Conservation (phyloP, 2,888 invertebrate species). For the Seira sanloemensis region DNA sequence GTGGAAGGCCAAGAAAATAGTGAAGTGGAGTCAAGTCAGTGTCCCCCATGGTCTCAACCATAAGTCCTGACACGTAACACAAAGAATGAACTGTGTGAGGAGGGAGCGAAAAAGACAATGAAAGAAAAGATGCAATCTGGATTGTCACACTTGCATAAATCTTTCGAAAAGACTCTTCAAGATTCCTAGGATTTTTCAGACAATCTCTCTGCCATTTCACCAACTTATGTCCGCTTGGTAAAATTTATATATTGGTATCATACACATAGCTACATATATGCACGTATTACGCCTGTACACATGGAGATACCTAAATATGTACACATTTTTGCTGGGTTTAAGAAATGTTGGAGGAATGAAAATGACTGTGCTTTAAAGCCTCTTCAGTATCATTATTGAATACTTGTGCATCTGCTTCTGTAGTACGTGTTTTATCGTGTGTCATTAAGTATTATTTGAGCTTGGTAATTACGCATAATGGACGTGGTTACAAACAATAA, state of each 20-base stretch:
- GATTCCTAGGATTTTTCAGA: constrained; percentile 43
- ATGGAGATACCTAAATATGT: no score
- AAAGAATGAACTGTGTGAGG: neutral
- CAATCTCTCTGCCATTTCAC: neutral
- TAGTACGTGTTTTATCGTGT: constrained; percentile 48
- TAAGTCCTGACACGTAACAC: constrained; percentile 38
- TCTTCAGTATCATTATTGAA: constrained; percentile 43
- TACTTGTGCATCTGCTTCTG: constrained; percentile 31
- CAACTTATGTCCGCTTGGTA: no score
- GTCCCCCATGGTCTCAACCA: constrained; percentile 24
- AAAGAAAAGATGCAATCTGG: constrained; percentile 48
- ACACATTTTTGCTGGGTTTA: neutral
- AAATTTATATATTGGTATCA: no score
- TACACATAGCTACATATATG: no score
- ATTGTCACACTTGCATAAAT: constrained; percentile 59
- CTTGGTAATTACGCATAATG: constrained; percentile 57
- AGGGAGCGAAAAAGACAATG: neutral
- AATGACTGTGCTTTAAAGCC: constrained; percentile 12
- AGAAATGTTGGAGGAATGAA: neutral
- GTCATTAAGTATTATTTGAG: constrained; percentile 54
- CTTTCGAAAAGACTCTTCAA: constrained; percentile 43
- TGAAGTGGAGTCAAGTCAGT: neutral
- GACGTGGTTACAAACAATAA: constrained; percentile 52
- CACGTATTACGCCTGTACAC: neutral
- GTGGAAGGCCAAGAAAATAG: neutral